These are phyloP conservation scores for Rhadina sibilatrix DNA, from an alignment of 2,113 vertebrate genomes.

Conservation along the genomic window DNA sequence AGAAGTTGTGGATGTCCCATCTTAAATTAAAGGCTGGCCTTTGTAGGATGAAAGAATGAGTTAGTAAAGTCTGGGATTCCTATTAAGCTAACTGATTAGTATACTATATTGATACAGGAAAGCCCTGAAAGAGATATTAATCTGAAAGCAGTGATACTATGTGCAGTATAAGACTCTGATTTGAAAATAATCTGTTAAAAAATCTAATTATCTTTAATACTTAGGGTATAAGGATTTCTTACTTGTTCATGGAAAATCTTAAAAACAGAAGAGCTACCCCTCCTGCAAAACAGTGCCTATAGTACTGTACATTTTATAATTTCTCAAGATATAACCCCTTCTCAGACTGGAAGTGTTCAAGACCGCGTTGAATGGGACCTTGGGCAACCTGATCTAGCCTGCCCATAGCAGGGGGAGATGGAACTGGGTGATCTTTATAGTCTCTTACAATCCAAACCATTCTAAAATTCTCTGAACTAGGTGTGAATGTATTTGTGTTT, in stretches of 20 bases:
- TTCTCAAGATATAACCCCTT: not conserved
- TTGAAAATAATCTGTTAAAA: not conserved
- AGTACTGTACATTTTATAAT: not conserved
- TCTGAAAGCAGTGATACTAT: not conserved
- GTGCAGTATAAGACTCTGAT: not conserved
- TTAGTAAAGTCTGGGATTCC: not conserved
- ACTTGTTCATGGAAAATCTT: not conserved
- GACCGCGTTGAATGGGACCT: not conserved
- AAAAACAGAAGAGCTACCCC: not conserved
- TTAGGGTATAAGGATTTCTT: not conserved
- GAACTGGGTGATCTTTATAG: not conserved
- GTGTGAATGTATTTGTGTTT: not conserved
- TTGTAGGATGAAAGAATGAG: not conserved
- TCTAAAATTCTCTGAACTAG: not conserved
- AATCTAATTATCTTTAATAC: not conserved
- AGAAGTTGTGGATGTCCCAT: not conserved
- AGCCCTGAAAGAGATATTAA: not conserved
- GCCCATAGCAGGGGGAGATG: not conserved
- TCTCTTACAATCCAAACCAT: not conserved
- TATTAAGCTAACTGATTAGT: not conserved
- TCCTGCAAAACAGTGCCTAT: not conserved
- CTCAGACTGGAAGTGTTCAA: not conserved
- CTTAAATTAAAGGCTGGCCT: not conserved
- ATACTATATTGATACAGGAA: not conserved
- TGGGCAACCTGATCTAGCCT: not conserved